phyloP scores from a whole-genome alignment of 2,113 vertebrate genomes.

The Callithrix jacchus region DNA sequence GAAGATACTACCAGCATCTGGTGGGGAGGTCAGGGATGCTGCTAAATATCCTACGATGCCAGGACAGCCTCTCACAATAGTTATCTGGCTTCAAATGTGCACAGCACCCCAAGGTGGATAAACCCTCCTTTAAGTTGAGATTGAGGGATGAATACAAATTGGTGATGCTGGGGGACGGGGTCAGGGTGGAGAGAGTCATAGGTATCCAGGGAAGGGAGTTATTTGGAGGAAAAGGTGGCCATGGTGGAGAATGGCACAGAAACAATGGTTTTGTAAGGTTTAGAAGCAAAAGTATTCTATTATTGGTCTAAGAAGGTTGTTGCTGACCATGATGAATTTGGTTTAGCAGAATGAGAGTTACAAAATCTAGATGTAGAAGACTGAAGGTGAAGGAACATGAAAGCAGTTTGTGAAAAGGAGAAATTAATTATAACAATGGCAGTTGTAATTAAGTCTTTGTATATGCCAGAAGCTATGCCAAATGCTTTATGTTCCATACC shows the following conservation, averaged over 20 bases:
- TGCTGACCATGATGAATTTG: neutral
- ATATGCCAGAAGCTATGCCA: neutral
- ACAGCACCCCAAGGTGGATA: neutral
- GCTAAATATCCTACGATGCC: neutral
- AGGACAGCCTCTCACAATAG: neutral
- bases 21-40: neutral
- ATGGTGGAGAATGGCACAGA: neutral
- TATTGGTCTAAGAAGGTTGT: neutral
- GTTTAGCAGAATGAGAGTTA: neutral
- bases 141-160: neutral
- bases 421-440: constrained; percentile 10
- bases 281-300: neutral
- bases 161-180: neutral
- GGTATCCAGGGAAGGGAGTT: neutral
- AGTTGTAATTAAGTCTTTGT: constrained; percentile 1
- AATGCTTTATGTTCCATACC: neutral
- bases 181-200: neutral
- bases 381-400: neutral
- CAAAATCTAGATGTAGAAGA: constrained; percentile 6
- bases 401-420: constrained; percentile 30
- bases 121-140: neutral
- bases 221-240: neutral
- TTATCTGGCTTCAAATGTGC: neutral
- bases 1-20: neutral
- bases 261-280: neutral